Percentiles rank a stretch among this genome's conserved stretches.
Conservation (phyloP, 64 coral and sea anemone species). For the Montipora cactus region DNA sequence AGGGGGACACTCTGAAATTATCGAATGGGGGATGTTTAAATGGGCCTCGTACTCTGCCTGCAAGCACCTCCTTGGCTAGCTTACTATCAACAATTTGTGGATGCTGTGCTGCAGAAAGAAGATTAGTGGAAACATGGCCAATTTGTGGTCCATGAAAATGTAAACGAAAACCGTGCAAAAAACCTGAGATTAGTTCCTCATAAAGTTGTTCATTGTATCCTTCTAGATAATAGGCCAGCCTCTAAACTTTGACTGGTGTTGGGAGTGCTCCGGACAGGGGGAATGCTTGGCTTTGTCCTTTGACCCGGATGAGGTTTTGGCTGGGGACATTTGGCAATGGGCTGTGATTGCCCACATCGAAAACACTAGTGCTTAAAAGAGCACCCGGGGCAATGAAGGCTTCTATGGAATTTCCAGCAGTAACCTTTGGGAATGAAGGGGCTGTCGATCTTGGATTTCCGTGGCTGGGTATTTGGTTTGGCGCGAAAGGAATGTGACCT, state of each 20-base stretch:
- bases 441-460: background rate
- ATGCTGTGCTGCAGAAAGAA: background rate
- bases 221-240: constrained; percentile 23
- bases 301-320: background rate
- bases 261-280: constrained; percentile 4
- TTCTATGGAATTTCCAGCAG: background rate
- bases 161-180: too few relatives aligned
- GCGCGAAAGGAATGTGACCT: too few relatives aligned
- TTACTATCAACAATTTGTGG: constrained; percentile 6
- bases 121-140: background rate
- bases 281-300: background rate
- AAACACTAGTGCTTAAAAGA: background rate
- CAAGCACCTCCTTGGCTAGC: background rate
- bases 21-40: background rate
- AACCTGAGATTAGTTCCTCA: background rate
- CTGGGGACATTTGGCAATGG: background rate
- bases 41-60: background rate
- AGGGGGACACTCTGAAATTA: background rate
- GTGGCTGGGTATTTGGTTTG: too few relatives aligned
- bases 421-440: background rate
- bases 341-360: background rate
- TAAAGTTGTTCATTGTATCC: background rate
- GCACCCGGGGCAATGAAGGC: background rate
- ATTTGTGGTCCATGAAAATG: background rate
- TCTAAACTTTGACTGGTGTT: constrained; percentile 40